Evolutionary conservation across 1,140 invertebrate species (phyloP), one percentile per base, ranked within the genome.

Genomic region (Bombus balteatus): DNA sequence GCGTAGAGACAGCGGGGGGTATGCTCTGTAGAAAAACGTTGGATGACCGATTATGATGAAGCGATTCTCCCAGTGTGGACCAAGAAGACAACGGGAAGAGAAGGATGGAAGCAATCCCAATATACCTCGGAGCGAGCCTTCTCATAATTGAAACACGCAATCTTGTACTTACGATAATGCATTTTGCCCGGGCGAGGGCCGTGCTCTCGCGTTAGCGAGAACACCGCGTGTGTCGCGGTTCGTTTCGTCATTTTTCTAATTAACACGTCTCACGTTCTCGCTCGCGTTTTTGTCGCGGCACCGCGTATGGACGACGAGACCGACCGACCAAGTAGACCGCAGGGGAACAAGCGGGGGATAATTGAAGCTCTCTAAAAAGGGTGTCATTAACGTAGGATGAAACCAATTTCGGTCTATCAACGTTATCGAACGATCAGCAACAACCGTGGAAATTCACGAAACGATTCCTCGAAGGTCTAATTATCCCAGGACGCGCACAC

Each of bases 1-100:
- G 91, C 92, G 85, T 88, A 85, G 87, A 65, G 83, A 34, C 93
- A 83, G 92, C 92, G 93, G 94, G 93, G 92, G 93, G 92, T 92
- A 92, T 83, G 90, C 71, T 81, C 79, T 57, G 76, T 81, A 92
- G 91, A 93, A 94, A 93, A 93, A 93, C 89, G 89, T 83, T 83
- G 94, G 92, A 95, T 95, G 94, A 95, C 94, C 94, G 94, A 95
- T 95, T 95, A 95, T 95, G 94, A 95, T 95, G 93, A 94, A 95
- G 94, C 94, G 94, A 93, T 94, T 94, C 92, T 92, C 79, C 83
- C 80, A 28, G 82, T 81, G 74, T 72, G 75, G 81, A 80, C 86
- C 73, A 53, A 65, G 75, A 76, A 83, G 73, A 81, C 65, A 65
- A 75, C 75, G 81, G 57, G 41, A 18, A 25, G 89, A 85, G 90